Percentiles rank a stretch among this genome's conserved stretches.
These are phyloP conservation scores for Drosophila affinis DNA, from an alignment of 2,888 invertebrate genomes.

Conservation along the genomic window DNA sequence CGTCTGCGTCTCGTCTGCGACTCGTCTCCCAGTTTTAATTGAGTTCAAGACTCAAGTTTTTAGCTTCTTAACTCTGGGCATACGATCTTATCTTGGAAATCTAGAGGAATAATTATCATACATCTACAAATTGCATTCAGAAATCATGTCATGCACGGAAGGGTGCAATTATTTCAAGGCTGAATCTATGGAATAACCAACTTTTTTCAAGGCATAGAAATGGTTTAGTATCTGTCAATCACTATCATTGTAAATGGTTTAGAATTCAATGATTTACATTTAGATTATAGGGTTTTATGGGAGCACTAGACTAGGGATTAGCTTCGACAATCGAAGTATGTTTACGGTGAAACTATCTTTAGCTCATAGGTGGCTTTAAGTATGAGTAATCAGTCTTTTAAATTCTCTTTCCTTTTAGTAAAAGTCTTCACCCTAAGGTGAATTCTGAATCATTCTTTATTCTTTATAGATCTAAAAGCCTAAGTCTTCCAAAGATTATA, in stretches of 20 bases:
- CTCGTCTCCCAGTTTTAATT: neutral
- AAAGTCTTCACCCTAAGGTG: too few species aligned
- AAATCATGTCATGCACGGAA: neutral
- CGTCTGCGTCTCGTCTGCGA: neutral
- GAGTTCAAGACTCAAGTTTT: slow-evolving; percentile 3
- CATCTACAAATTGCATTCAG: neutral
- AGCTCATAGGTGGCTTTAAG: too few species aligned
- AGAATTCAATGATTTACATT: neutral
- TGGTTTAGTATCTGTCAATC: neutral
- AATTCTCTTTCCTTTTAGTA: too few species aligned
- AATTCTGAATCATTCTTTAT: too few species aligned
- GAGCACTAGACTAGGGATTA: neutral
- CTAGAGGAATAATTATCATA: neutral
- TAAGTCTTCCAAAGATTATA: too few species aligned
- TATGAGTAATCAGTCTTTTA: too few species aligned
- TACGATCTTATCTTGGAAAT: neutral
- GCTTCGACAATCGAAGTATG: neutral
- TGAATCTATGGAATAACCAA: neutral
- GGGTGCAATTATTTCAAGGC: neutral
- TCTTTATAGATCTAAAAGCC: too few species aligned
- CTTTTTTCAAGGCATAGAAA: neutral
- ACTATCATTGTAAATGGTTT: neutral
- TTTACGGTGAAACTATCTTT: neutral
- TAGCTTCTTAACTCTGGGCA: neutral
- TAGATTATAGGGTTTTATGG: neutral